Percentiles rank a stretch among this genome's conserved stretches.
Evolutionary conservation across 2,888 invertebrate species (phyloP).

Genomic region (Syrista parreyssii): DNA sequence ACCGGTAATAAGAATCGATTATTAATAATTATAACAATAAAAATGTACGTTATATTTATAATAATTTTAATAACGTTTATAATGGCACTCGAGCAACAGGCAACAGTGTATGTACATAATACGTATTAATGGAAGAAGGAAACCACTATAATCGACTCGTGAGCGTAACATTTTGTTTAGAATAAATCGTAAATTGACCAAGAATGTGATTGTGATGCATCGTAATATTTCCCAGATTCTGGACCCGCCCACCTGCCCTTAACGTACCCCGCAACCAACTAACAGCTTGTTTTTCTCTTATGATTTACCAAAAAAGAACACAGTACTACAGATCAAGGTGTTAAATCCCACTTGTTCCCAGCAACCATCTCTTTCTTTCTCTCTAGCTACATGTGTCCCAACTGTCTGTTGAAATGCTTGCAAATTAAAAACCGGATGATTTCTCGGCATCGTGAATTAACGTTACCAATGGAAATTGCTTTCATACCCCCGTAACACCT

Average conservation of each 20-base stretch:
- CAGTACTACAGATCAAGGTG: slow-evolving; percentile 42
- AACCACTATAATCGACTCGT: slow-evolving; percentile 56
- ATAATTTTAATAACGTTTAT: slow-evolving; percentile 66
- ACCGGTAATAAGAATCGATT: slow-evolving; percentile 43
- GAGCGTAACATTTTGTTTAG: slow-evolving; percentile 64
- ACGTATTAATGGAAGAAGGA: slow-evolving; percentile 49
- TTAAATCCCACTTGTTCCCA: slow-evolving; percentile 1
- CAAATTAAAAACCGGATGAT: background rate
- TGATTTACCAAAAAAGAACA: slow-evolving; percentile 45
- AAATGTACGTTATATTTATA: slow-evolving; percentile 65
- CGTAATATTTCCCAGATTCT: slow-evolving; percentile 30
- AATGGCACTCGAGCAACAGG: slow-evolving; percentile 49
- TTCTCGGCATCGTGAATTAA: background rate
- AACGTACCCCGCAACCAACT: slow-evolving; percentile 33
- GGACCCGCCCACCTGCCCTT: slow-evolving; percentile 11
- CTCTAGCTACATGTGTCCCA: background rate
- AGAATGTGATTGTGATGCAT: slow-evolving; percentile 51
- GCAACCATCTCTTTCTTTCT: background rate
- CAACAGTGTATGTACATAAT: slow-evolving; percentile 58
- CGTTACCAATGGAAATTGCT: background rate
- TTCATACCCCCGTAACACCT: background rate
- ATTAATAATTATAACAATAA: slow-evolving; percentile 30
- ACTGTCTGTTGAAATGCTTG: background rate
- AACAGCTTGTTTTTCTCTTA: slow-evolving; percentile 53
- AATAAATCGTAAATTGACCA: slow-evolving; percentile 65